phyloP scores from a whole-genome alignment of 2,797 vertebrate genomes.

The Rhinatrema bivittatum region DNA sequence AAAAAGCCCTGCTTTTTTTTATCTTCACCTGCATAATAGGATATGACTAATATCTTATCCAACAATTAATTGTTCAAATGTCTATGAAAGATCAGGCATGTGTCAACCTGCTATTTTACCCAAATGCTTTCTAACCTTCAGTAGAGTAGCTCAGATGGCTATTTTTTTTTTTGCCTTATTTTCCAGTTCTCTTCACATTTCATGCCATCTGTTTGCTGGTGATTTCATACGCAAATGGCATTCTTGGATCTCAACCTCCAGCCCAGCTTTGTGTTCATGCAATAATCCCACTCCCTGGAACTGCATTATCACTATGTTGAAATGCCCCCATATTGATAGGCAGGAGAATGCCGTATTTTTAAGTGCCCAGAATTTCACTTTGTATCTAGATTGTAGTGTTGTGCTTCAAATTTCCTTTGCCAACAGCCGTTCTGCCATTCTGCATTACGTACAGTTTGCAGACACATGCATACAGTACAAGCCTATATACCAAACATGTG shows the following conservation, averaged over 20 bases:
- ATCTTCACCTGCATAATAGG: too few relatives aligned
- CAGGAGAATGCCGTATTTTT: conserved; percentile 3
- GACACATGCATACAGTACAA: too few relatives aligned
- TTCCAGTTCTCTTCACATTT: conserved; percentile 25
- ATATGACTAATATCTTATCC: too few relatives aligned
- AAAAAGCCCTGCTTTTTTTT: too few relatives aligned
- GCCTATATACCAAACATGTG: too few relatives aligned
- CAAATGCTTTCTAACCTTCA: neutral
- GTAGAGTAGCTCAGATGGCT: conserved; percentile 6
- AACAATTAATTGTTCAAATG: too few relatives aligned
- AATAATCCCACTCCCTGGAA: conserved; percentile 19
- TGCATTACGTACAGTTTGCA: too few relatives aligned
- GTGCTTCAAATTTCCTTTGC: too few relatives aligned
- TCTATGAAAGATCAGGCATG: conserved; percentile 6
- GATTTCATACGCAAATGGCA: conserved; percentile 30
- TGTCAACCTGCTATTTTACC: conserved; percentile 10
- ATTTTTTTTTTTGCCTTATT: conserved; percentile 4
- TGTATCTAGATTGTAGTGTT: too few relatives aligned
- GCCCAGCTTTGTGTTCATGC: conserved; percentile 21
- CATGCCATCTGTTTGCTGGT: conserved; percentile 37
- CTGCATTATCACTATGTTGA: conserved; percentile 2
- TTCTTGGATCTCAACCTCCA: conserved; percentile 21
- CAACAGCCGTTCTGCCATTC: too few relatives aligned
- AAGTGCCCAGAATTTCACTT: neutral
- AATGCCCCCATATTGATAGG: conserved; percentile 12